phyloP scores from a whole-genome alignment of 2,797 vertebrate genomes.

The Sardinella longiceps region DNA sequence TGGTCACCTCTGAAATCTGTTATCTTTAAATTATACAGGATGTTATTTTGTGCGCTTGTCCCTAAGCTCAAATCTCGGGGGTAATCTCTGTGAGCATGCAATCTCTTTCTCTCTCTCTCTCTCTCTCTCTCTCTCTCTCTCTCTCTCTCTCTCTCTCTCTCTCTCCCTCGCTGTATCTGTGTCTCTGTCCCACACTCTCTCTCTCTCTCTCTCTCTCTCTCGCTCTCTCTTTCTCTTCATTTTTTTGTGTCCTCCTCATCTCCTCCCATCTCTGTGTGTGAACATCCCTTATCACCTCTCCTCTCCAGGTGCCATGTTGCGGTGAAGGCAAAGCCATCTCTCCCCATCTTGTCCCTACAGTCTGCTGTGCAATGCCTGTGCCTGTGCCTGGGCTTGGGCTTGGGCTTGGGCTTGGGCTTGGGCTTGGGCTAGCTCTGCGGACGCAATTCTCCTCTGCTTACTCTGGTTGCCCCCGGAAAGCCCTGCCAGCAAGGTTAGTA shows the following conservation, averaged over 20 bases:
- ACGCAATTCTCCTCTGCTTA: too few species aligned
- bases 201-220: neutral
- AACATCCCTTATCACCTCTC: conserved; percentile 53
- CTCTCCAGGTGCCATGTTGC: conserved; percentile 49
- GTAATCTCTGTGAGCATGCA: conserved; percentile 32
- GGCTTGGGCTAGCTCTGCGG: too few species aligned
- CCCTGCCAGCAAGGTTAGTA: conserved; percentile 25
- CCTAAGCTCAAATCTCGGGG: conserved; percentile 25
- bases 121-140: neutral
- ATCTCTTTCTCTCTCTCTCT: conserved; percentile 22
- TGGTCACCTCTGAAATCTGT: conserved; percentile 19
- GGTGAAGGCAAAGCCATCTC: conserved; percentile 49
- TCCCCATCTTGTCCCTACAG: too few species aligned
- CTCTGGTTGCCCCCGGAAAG: conserved; percentile 8
- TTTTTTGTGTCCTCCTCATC: conserved; percentile 28
- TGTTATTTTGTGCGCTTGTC: conserved; percentile 22
- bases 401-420: too few species aligned
- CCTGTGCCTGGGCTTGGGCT: neutral
- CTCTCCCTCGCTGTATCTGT: neutral
- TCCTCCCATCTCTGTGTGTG: conserved; percentile 55
- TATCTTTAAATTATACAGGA: conserved; percentile 30
- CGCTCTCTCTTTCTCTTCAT: neutral
- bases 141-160: conserved; percentile 1
- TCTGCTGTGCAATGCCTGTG: neutral
- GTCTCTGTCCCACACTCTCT: neutral